These are phyloP conservation scores for Smittia aterrima DNA, from an alignment of 2,888 invertebrate genomes.

Conservation along the genomic window DNA sequence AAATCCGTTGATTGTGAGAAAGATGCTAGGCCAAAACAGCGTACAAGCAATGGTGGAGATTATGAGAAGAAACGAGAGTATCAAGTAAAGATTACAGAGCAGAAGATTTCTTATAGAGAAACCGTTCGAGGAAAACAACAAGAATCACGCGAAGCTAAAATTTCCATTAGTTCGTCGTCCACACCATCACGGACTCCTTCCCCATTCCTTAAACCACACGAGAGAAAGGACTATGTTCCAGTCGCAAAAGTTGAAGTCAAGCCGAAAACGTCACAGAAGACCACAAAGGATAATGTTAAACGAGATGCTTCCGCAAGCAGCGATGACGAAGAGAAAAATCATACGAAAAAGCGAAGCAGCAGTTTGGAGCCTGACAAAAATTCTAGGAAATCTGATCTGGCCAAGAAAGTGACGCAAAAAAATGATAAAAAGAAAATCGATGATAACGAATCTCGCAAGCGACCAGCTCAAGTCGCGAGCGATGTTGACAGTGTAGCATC, in stretches of 20 bases:
- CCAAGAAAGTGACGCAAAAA: slow-evolving; percentile 46
- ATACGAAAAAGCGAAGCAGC: not conserved
- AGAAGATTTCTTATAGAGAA: slow-evolving; percentile 4
- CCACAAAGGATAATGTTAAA: slow-evolving; percentile 50
- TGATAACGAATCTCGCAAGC: slow-evolving; percentile 45
- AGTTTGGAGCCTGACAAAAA: slow-evolving; percentile 55
- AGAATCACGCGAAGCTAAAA: not conserved
- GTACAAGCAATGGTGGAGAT: slow-evolving; percentile 42
- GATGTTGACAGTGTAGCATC: slow-evolving; percentile 54
- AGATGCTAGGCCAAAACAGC: slow-evolving; percentile 43
- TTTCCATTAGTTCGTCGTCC: slow-evolving; percentile 54
- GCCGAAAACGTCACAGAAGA: slow-evolving; percentile 46
- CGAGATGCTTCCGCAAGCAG: slow-evolving; percentile 49
- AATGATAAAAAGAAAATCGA: slow-evolving; percentile 50
- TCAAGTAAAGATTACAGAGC: slow-evolving; percentile 13
- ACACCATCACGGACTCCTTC: slow-evolving; percentile 84
- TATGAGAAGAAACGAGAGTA: slow-evolving; percentile 42
- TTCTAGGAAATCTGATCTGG: slow-evolving; percentile 49
- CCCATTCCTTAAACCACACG: slow-evolving; percentile 68
- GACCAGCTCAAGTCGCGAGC: slow-evolving; percentile 44
- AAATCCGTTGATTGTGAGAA: slow-evolving; percentile 45
- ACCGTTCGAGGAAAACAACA: not conserved
- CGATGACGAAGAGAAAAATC: slow-evolving; percentile 52
- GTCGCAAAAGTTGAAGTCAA: slow-evolving; percentile 45
- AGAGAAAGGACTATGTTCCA: slow-evolving; percentile 50